Conservation (phyloP, 2,113 vertebrate species). For the Megaptera novaeangliae region DNA sequence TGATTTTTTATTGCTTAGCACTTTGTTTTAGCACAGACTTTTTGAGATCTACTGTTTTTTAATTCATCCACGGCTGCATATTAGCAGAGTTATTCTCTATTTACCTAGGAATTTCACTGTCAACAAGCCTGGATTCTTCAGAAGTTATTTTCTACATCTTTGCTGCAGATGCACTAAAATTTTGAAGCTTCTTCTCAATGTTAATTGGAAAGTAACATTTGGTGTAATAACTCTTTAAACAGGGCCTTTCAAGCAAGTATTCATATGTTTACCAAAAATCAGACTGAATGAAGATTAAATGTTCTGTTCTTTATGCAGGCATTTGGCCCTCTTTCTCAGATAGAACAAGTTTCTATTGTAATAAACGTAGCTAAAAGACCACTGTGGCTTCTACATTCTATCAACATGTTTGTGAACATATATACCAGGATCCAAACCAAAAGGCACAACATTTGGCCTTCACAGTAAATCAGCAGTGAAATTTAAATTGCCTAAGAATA, state of each 20-base stretch:
- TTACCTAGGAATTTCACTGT: not conserved
- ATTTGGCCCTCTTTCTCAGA: not conserved
- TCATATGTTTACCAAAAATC: not conserved
- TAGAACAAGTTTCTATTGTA: not conserved
- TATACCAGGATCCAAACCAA: not conserved
- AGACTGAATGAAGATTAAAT: not conserved
- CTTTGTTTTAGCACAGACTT: not conserved
- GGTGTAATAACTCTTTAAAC: not conserved
- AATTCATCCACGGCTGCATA: not conserved
- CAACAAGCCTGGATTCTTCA: not conserved
- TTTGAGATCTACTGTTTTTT: not conserved
- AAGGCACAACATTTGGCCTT: not conserved
- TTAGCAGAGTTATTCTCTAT: not conserved
- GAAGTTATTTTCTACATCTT: not conserved
- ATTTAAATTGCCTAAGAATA: not conserved
- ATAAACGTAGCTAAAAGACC: not conserved
- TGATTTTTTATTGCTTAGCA: not conserved
- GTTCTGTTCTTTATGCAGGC: not conserved
- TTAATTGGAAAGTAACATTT: not conserved
- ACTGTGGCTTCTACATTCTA: not conserved
- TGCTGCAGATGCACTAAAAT: not conserved
- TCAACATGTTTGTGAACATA: not conserved
- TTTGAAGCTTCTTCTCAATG: not conserved
- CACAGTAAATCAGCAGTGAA: not conserved
- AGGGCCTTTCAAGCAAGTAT: not conserved